A percentile compares a stretch with the other conserved stretches of the same genome.
phyloP scores from a whole-genome alignment of 2,797 vertebrate species.

The Xerus rutilus region DNA sequence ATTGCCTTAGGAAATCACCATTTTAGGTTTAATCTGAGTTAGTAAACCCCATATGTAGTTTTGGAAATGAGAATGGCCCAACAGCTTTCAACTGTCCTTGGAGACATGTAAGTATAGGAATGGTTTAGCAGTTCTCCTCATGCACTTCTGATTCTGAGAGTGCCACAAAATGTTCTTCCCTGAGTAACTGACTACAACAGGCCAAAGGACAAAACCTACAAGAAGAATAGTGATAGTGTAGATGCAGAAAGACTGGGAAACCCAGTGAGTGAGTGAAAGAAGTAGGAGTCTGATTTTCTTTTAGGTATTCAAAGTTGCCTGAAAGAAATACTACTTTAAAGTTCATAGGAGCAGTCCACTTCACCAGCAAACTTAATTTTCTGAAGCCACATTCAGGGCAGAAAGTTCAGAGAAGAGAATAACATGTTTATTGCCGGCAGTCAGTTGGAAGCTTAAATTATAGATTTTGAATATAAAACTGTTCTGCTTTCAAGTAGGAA shows the following conservation, averaged over 20 bases:
- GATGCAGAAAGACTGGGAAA: not conserved
- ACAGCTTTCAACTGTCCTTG: not conserved
- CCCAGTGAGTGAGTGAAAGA: not conserved
- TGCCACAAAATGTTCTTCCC: not conserved
- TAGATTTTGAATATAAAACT: slow-evolving; percentile 61
- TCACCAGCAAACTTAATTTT: slow-evolving; percentile 64
- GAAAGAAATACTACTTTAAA: slow-evolving; percentile 20
- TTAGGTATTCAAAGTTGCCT: not conserved
- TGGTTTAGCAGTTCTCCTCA: not conserved
- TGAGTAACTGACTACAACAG: not conserved
- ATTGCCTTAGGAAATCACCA: not conserved
- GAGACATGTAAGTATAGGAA: not conserved
- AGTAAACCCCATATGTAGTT: not conserved
- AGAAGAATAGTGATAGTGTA: not conserved
- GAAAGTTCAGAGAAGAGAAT: slow-evolving; percentile 54
- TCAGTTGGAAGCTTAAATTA: slow-evolving; percentile 44
- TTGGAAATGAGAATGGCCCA: slow-evolving; percentile 1
- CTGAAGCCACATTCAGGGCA: slow-evolving; percentile 56
- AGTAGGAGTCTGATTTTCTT: not conserved
- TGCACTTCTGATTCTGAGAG: not conserved
- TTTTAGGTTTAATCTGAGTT: not conserved
- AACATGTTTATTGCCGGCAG: slow-evolving; percentile 23
- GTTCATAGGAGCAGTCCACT: not conserved
- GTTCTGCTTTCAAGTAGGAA: slow-evolving; percentile 41
- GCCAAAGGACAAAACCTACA: not conserved